These are phyloP conservation scores for Tetramorium alpestre DNA, from an alignment of 1,140 invertebrate species.

Conservation along the genomic window DNA sequence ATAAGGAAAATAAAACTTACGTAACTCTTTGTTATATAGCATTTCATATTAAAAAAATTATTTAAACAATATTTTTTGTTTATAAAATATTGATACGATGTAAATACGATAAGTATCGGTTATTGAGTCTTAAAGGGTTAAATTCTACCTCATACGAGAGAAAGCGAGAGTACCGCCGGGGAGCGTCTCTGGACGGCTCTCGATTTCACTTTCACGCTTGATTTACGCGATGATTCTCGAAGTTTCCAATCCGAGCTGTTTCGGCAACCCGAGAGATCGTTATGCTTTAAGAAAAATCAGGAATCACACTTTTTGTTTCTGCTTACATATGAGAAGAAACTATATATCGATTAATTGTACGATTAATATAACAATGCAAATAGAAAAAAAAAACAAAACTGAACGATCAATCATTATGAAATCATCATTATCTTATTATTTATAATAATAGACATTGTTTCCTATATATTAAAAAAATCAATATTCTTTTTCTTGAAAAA, in stretches of 20 bases:
- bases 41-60: not conserved
- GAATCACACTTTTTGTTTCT: constrained; percentile 27
- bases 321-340: not conserved
- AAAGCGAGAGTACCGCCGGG: constrained; percentile 67
- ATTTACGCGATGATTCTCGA: constrained; percentile 61
- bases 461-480: not conserved
- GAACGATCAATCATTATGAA: not conserved
- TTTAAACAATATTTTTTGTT: not conserved
- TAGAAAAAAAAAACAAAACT: not conserved
- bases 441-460: not conserved
- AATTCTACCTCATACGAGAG: constrained; percentile 43
- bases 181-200: constrained; percentile 24
- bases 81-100: not conserved
- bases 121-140: not conserved
- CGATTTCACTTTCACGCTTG: constrained; percentile 74
- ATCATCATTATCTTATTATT: not conserved
- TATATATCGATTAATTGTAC: not conserved
- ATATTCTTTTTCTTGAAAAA: not conserved
- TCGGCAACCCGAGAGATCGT: constrained; percentile 14
- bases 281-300: constrained; percentile 39
- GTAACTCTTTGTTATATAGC: not conserved
- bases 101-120: not conserved
- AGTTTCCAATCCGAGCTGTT: constrained; percentile 61
- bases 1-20: not conserved
- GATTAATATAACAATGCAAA: not conserved